A percentile compares a stretch with the other conserved stretches of the same genome.
phyloP scores from a whole-genome alignment of 2,888 invertebrate genomes.

The Bibio marci region DNA sequence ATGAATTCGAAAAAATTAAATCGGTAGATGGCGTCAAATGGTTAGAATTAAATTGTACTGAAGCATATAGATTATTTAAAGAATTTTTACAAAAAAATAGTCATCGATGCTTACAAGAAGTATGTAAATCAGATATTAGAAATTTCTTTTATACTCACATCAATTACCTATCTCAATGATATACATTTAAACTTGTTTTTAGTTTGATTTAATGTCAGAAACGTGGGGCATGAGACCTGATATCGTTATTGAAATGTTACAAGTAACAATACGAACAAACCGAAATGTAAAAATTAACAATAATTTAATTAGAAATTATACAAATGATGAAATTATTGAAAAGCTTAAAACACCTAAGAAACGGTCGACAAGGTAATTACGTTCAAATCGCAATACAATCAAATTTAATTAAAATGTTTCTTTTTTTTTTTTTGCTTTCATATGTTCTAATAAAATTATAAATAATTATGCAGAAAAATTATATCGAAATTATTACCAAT shows the following conservation, averaged over 20 bases:
- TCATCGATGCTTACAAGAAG: constrained; percentile 49
- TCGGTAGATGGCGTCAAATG: constrained; percentile 37
- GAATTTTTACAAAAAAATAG: constrained; percentile 51
- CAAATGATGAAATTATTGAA: constrained; percentile 31
- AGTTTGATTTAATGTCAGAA: constrained; percentile 49
- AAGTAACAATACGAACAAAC: constrained; percentile 29
- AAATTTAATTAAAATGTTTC: no score
- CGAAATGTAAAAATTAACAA: constrained; percentile 13
- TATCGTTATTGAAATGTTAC: constrained; percentile 42
- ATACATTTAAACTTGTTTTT: constrained; percentile 14
- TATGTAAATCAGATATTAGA: no score
- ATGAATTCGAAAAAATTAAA: constrained; percentile 32
- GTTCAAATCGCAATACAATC: no score
- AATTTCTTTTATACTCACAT: no score
- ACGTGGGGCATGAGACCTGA: constrained; percentile 49
- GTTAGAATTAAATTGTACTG: constrained; percentile 35
- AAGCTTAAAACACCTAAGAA: constrained; percentile 34
- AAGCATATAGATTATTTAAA: constrained; percentile 31
- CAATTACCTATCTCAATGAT: no score
- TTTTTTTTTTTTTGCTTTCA: no score
- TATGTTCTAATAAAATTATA: not conserved
- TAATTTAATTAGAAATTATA: constrained; percentile 15
- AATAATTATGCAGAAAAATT: constrained; percentile 31
- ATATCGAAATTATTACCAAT: constrained; percentile 42
- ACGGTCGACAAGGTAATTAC: constrained; percentile 28